Percentiles rank a stretch among this genome's conserved stretches.
Evolutionary conservation across 2,113 vertebrate genomes (phyloP).

Genomic region (Hyla sarda): DNA sequence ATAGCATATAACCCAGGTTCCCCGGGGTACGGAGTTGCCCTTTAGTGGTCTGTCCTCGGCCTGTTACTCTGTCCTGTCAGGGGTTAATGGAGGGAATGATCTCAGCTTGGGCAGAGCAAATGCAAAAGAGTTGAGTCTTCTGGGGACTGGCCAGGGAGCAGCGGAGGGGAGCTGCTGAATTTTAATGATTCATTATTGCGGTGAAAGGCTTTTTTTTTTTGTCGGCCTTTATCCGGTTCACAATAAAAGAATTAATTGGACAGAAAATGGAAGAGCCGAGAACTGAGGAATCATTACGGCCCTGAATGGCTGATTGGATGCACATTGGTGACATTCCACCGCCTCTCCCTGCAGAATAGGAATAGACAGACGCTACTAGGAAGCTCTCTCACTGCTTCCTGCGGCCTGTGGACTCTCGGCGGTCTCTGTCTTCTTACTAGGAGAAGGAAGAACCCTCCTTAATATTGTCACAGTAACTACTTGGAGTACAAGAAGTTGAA

Average conservation of each 20-base stretch:
- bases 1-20: not conserved
- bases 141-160: constrained; percentile 81
- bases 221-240: constrained; percentile 95
- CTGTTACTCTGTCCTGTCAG: constrained; percentile 1
- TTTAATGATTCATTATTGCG: constrained; percentile 96
- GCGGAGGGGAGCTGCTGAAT: constrained; percentile 87
- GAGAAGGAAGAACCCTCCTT: not conserved
- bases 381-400: constrained; percentile 65
- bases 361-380: constrained; percentile 72
- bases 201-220: constrained; percentile 94
- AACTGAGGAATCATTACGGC: constrained; percentile 94
- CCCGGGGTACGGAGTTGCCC: too few relatives aligned
- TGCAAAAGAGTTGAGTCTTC: constrained; percentile 79
- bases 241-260: constrained; percentile 99
- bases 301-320: constrained; percentile 88
- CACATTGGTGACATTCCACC: constrained; percentile 77
- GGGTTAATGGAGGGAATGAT: constrained; percentile 60
- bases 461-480: not conserved
- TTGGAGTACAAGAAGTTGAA: not conserved
- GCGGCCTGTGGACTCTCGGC: not conserved
- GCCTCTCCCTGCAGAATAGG: constrained; percentile 71
- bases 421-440: not conserved
- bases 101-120: constrained; percentile 74
- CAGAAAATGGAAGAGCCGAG: constrained; percentile 97
- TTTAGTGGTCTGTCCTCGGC: not conserved